A percentile compares a stretch with the other conserved stretches of the same genome.
phyloP scores from a whole-genome alignment of 53 echinoderm and acorn worm species.

The Patiria pectinifera region DNA sequence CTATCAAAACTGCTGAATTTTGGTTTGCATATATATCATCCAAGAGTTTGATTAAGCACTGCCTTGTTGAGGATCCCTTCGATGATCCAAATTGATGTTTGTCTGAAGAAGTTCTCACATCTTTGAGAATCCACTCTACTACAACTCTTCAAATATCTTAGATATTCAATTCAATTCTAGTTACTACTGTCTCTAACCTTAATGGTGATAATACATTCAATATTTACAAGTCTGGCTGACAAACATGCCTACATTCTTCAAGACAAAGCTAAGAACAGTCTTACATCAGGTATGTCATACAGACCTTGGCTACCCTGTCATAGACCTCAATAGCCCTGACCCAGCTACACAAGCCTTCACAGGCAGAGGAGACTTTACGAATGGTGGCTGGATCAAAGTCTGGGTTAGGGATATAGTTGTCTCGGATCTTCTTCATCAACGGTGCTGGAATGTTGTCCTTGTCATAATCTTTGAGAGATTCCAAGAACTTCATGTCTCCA shows the following conservation, averaged over 20 bases:
- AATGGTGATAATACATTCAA: no score
- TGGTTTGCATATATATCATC: no score
- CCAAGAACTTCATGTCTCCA: slow-evolving; percentile 92
- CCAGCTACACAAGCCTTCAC: slow-evolving; percentile 93
- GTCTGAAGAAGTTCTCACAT: no score
- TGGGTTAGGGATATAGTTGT: slow-evolving; percentile 87
- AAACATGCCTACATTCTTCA: neutral
- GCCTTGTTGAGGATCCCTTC: no score
- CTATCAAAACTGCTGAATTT: no score
- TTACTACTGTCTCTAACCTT: no score
- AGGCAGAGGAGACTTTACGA: slow-evolving; percentile 91
- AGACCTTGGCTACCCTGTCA: slow-evolving; percentile 93
- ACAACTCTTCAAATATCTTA: no score
- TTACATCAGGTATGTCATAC: neutral
- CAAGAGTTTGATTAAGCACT: no score
- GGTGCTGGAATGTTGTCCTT: slow-evolving; percentile 80
- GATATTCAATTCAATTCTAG: no score
- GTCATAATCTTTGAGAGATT: slow-evolving; percentile 89
- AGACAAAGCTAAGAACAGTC: neutral
- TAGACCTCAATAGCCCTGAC: slow-evolving; percentile 94
- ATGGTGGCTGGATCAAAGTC: slow-evolving; percentile 90
- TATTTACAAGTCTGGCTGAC: neutral
- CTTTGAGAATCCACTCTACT: no score
- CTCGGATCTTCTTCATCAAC: slow-evolving; percentile 93
- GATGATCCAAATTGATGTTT: no score